Percentiles rank a stretch among this genome's conserved stretches.
Evolutionary conservation across 1,140 invertebrate genomes (phyloP).

Genomic region (Drosophila burlai): DNA sequence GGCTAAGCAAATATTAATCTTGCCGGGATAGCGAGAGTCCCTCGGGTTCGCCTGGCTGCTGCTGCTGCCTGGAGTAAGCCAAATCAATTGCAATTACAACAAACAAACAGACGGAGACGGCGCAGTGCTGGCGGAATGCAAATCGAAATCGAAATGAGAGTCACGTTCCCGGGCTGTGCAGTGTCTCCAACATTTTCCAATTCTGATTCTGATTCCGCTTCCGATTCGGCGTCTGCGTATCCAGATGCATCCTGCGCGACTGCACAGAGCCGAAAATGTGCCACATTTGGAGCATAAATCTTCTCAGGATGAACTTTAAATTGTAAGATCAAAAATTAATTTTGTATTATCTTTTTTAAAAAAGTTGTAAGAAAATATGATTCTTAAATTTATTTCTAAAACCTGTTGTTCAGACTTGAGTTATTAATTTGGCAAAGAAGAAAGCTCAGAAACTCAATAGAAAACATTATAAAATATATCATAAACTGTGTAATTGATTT

Average conservation of each 20-base stretch:
- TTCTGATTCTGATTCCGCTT: constrained; percentile 4
- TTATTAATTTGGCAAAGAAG: too few relatives aligned
- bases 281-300: neutral
- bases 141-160: constrained; percentile 59
- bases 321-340: too few relatives aligned
- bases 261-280: neutral
- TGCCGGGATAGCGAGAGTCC: constrained; percentile 26
- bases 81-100: constrained; percentile 62
- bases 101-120: constrained; percentile 29
- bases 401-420: too few relatives aligned
- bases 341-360: too few relatives aligned
- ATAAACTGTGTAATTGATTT: too few relatives aligned
- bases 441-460: too few relatives aligned
- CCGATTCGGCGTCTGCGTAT: constrained; percentile 7
- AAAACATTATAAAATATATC: too few relatives aligned
- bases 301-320: too few relatives aligned
- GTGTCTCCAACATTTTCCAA: constrained; percentile 36
- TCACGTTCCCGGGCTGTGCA: constrained; percentile 43
- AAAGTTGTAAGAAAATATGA: too few relatives aligned
- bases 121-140: constrained; percentile 21
- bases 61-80: constrained; percentile 28
- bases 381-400: too few relatives aligned
- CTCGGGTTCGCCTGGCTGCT: constrained; percentile 17
- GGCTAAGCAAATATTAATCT: constrained; percentile 54
- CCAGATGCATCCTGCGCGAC: neutral